Evolutionary conservation across 1,140 invertebrate genomes (phyloP), one percentile per base, ranked within the genome.

Genomic region (Antheraea pernyi): DNA sequence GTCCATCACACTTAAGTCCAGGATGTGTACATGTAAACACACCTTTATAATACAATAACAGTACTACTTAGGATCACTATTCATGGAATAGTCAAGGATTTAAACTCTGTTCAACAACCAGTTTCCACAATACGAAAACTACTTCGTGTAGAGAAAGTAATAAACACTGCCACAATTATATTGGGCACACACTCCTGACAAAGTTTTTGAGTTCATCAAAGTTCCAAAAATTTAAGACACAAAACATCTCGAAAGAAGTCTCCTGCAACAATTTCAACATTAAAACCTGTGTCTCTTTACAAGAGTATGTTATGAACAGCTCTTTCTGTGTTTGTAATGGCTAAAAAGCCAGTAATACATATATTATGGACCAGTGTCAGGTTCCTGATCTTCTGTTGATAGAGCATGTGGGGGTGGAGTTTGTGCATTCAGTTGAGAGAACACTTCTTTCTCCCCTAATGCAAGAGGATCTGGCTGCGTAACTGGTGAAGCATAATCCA

Each of bases 391-490:
- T 16, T 91, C 89, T 64, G 79, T 83, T 22, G 88, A 91, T n/a
- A 85, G 62, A 60, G 81, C 83, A 69, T 81, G 76, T 1, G 88
- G 82, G 64, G 91, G 84, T 68, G 88, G 78, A 16, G 83, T 82
- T 73, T 91, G 82, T 22, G 85, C 58, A 66, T 82, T 84, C 36
- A 93, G 58, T 76, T 93, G 91, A 5, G 92, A 93, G 69, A 93
- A 93, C 19, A 93, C 92, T 68, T 93, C 92, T 61, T 91, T 91
- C 59, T 91, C 89, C 18, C 91, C 92, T 37, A 93, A 72, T 0
- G 92, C 92, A 60, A 93, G 78, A 0, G 92, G 92, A 73, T 93
- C 92, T 6, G 92, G 90, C 60, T 92, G 91, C 13, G 91, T 76
- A 7, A 82, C 84, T 0, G 90, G 83, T 37, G 89, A 86, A 16